phyloP scores from a whole-genome alignment of 1,140 invertebrate genomes.

The Neodiprion virginianus region DNA sequence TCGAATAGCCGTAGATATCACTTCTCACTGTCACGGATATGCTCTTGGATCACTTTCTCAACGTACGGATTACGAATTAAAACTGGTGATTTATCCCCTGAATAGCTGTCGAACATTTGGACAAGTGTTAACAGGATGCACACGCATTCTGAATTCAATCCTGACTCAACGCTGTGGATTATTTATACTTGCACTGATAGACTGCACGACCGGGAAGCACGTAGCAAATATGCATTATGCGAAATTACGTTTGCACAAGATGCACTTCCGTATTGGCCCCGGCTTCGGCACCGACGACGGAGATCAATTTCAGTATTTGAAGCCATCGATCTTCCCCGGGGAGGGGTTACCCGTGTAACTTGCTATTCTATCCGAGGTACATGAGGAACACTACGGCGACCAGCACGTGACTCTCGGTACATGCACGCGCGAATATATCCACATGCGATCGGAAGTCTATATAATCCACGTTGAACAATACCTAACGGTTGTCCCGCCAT shows the following conservation, averaged over 20 bases:
- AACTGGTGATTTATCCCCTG: not conserved
- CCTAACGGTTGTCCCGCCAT: not conserved
- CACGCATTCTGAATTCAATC: not conserved
- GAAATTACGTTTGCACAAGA: constrained; percentile 1
- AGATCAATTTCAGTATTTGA: constrained; percentile 7
- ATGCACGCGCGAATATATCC: not conserved
- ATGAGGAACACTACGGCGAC: not conserved
- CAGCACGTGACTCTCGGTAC: no score
- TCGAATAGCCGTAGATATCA: no score
- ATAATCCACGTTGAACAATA: not conserved
- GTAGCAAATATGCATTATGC: constrained; percentile 1
- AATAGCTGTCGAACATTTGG: not conserved
- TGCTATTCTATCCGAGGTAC: not conserved
- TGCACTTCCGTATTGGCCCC: not conserved
- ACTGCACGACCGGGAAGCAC: not conserved
- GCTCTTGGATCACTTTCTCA: not conserved
- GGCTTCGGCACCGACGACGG: not conserved
- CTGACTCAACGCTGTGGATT: not conserved
- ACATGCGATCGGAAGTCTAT: not conserved
- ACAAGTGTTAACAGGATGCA: not conserved
- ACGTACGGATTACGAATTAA: not conserved
- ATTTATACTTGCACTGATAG: not conserved
- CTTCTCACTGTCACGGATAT: no score
- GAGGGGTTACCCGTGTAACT: not conserved
- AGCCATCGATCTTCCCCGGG: not conserved